Percentiles rank a stretch among this genome's conserved stretches.
Conservation (phyloP, 2,797 vertebrate species). For the Pseudochaenichthys georgianus region DNA sequence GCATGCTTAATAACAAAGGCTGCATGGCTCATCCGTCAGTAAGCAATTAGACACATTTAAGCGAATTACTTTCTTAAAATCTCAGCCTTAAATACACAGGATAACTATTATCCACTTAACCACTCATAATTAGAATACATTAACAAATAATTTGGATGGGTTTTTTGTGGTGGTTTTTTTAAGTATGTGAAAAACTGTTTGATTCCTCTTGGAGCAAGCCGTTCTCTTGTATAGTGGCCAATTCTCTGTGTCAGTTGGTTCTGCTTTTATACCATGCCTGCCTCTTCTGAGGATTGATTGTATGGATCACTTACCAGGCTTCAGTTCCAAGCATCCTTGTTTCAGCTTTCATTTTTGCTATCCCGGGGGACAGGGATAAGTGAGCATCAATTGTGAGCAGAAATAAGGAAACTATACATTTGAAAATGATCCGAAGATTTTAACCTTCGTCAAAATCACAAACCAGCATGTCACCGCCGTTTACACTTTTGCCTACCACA, state of each 20-base stretch:
- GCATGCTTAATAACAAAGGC: conserved; percentile 26
- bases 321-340: no score
- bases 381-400: not conserved
- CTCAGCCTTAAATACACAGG: conserved; percentile 5
- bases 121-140: conserved; percentile 25
- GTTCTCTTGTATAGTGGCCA: conserved; percentile 22
- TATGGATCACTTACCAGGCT: no score
- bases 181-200: conserved; percentile 11
- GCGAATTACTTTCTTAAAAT: conserved; percentile 46
- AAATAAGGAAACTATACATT: conserved; percentile 3
- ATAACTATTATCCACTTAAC: conserved; percentile 42
- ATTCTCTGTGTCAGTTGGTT: conserved; percentile 43
- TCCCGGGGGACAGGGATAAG: no score
- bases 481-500: conserved; percentile 26
- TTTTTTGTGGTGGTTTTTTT: conserved; percentile 7
- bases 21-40: conserved; percentile 36
- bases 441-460: conserved; percentile 17
- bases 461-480: conserved; percentile 1
- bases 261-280: conserved; percentile 31
- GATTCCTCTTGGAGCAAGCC: no score
- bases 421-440: conserved; percentile 2
- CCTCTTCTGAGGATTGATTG: no score
- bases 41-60: conserved; percentile 40
- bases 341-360: no score
- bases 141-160: conserved; percentile 7